Evolutionary conservation across 2,888 invertebrate genomes (phyloP).

Genomic region (Fragum fragum): DNA sequence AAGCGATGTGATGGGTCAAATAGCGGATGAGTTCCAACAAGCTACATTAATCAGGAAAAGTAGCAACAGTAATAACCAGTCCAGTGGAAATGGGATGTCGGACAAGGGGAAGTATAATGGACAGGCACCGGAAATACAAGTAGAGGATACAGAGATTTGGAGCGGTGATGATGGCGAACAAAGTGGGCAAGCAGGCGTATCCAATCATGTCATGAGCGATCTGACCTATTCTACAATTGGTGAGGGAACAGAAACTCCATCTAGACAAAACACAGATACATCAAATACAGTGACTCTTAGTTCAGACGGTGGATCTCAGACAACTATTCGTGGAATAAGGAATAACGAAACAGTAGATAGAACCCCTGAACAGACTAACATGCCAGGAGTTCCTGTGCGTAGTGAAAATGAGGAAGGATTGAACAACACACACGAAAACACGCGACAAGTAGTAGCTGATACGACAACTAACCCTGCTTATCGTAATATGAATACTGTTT

Average conservation of each 20-base stretch:
- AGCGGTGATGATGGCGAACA: neutral
- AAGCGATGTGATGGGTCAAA: slow-evolving; percentile 12
- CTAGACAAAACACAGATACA: neutral
- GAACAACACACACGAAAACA: too few relatives aligned
- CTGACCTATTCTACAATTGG: neutral
- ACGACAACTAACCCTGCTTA: too few relatives aligned
- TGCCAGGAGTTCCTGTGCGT: neutral
- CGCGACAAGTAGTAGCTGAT: too few relatives aligned
- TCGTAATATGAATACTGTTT: too few relatives aligned
- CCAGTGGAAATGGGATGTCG: neutral
- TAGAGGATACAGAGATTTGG: slow-evolving; percentile 18
- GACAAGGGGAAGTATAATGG: neutral
- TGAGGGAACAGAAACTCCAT: neutral
- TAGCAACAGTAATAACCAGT: neutral
- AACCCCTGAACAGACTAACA: neutral
- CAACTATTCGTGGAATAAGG: neutral
- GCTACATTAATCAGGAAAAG: neutral
- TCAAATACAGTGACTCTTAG: neutral
- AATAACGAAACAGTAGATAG: neutral
- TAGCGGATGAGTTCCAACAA: slow-evolving; percentile 15
- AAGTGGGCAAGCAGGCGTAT: neutral
- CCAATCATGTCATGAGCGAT: neutral
- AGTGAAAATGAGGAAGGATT: too few relatives aligned
- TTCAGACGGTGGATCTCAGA: slow-evolving; percentile 1
- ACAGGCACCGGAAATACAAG: neutral